A percentile compares a stretch with the other conserved stretches of the same genome.
phyloP scores from a whole-genome alignment of 2,113 vertebrate species.

The Clarias magur region DNA sequence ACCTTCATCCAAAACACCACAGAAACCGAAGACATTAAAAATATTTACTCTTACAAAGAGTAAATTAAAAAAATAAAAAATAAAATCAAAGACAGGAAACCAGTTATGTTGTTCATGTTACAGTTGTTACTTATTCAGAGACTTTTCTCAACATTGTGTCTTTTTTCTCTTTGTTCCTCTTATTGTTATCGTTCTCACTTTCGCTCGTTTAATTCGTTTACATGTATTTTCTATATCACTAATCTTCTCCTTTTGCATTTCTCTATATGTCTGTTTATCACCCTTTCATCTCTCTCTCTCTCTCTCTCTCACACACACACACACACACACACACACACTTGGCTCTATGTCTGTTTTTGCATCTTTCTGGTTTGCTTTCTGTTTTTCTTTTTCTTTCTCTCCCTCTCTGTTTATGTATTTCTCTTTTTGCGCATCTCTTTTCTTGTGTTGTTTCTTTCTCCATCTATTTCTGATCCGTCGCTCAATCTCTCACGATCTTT shows the following conservation, averaged over 20 bases:
- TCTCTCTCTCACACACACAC: background rate
- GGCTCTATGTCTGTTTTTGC: background rate
- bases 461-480: background rate
- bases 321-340: too few species aligned
- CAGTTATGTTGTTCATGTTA: constrained; percentile 6
- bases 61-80: constrained; percentile 15
- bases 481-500: constrained; percentile 25
- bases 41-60: constrained; percentile 40
- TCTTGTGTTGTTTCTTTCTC: background rate
- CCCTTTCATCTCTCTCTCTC: background rate
- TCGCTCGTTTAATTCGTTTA: background rate
- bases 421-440: background rate
- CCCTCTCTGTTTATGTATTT: background rate
- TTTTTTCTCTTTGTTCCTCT: constrained; percentile 38
- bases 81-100: background rate
- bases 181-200: background rate
- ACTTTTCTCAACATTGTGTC: constrained; percentile 11
- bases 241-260: background rate
- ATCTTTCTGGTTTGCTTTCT: background rate
- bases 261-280: background rate
- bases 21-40: constrained; percentile 57
- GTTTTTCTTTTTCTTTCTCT: background rate
- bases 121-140: constrained; percentile 19
- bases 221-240: background rate
- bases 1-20: constrained; percentile 33